Conservation (phyloP, 2,113 vertebrate genomes). For the Tetrao urogallus region DNA sequence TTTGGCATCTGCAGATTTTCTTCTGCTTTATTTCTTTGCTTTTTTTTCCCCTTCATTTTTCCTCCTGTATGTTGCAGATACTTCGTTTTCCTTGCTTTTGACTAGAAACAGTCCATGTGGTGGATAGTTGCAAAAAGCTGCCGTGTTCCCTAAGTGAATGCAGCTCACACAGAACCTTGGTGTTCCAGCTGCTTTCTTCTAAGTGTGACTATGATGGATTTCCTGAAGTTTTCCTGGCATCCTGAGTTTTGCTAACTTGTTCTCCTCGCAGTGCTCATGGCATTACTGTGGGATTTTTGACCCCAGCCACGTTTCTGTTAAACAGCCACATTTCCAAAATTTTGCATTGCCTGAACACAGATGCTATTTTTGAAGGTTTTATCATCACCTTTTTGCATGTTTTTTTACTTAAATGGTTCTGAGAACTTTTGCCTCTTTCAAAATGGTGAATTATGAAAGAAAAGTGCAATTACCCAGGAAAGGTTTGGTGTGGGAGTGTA, state of each 20-base stretch:
- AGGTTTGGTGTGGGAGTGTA: conserved; percentile 49
- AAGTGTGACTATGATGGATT: conserved; percentile 24
- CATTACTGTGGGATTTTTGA: not conserved
- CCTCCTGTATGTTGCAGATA: not conserved
- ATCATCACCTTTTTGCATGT: conserved; percentile 17
- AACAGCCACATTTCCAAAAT: not conserved
- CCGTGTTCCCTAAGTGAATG: not conserved
- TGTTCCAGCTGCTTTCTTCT: not conserved
- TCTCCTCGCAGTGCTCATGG: not conserved
- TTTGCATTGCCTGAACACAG: not conserved
- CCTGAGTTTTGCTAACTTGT: conserved; percentile 32
- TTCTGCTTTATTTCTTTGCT: not conserved
- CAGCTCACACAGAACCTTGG: not conserved
- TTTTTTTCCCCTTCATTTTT: not conserved
- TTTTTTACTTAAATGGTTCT: conserved; percentile 30
- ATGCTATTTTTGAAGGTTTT: conserved; percentile 43
- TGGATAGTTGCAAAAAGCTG: not conserved
- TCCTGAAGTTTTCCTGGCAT: conserved; percentile 10
- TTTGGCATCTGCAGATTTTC: not conserved
- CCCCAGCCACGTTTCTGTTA: not conserved
- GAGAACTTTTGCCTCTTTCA: conserved; percentile 36
- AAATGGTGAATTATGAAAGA: conserved; percentile 41
- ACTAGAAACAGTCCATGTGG: not conserved
- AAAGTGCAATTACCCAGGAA: conserved; percentile 47
- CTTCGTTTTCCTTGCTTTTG: not conserved